Conservation (phyloP, 2,888 invertebrate genomes). For the Ferrisia virgata region DNA sequence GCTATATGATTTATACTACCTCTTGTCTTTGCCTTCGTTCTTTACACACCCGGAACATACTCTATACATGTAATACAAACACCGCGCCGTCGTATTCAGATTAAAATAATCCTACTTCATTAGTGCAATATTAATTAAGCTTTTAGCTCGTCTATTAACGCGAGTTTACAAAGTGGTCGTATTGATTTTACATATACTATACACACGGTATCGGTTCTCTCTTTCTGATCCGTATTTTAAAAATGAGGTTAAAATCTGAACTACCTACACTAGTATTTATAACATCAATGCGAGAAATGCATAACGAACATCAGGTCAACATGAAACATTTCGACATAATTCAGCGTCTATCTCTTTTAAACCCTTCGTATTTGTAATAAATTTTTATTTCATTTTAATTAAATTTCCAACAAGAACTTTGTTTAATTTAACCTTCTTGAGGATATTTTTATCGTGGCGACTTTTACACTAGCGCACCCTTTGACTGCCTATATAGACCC, state of each 20-base stretch:
- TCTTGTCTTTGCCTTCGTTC: background rate
- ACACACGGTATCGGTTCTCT: background rate
- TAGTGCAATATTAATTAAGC: background rate
- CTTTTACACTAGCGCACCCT: background rate
- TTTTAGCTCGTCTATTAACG: background rate
- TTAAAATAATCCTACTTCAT: slow-evolving; percentile 26
- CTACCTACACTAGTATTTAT: background rate
- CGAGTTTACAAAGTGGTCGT: background rate
- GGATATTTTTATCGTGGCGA: background rate
- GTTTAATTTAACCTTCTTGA: background rate
- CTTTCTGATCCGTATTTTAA: background rate
- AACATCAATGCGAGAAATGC: background rate
- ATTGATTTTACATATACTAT: background rate
- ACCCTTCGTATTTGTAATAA: background rate
- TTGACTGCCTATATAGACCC: too few species aligned
- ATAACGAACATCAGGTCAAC: background rate
- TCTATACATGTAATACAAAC: background rate
- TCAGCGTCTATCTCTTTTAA: background rate
- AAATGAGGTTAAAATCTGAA: background rate
- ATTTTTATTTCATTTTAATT: slow-evolving; percentile 26
- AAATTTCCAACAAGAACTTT: background rate
- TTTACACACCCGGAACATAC: background rate
- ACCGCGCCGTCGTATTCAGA: background rate
- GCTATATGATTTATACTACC: background rate
- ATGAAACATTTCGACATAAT: background rate